A percentile compares a stretch with the other conserved stretches of the same genome.
Evolutionary conservation across 2,797 vertebrate species (phyloP).

Genomic region (Lycodopsis pacificus): DNA sequence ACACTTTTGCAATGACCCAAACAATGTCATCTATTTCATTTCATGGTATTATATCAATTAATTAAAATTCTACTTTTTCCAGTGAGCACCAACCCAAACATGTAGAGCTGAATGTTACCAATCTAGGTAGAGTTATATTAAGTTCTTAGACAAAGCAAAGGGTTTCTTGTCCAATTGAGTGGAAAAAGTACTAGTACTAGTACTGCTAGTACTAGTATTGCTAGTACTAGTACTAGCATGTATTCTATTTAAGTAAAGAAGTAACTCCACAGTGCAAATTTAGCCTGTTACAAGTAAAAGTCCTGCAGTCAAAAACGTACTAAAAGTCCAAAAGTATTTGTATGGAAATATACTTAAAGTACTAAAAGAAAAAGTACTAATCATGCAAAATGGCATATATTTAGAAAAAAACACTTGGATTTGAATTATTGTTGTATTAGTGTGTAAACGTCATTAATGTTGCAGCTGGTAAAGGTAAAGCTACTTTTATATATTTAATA

Average conservation of each 20-base stretch:
- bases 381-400: not conserved
- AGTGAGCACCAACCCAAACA: slow-evolving; percentile 37
- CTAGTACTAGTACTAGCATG: not conserved
- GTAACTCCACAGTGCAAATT: not conserved
- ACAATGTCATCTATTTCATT: slow-evolving; percentile 35
- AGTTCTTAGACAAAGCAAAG: slow-evolving; percentile 16
- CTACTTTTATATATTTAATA: not conserved
- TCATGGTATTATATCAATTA: slow-evolving; percentile 17
- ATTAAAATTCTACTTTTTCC: slow-evolving; percentile 16
- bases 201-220: not conserved
- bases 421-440: not conserved
- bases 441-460: not conserved
- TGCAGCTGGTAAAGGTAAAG: not conserved
- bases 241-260: not conserved
- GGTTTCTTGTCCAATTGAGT: slow-evolving; percentile 3
- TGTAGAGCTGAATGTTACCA: slow-evolving; percentile 35
- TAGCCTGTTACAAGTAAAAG: not conserved
- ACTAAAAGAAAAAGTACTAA: not conserved
- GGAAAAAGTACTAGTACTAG: not conserved
- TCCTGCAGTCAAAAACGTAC: not conserved
- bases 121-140: slow-evolving; percentile 31
- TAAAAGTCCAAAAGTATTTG: not conserved
- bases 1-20: slow-evolving; percentile 51
- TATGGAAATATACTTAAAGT: not conserved
- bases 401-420: not conserved